Base-by-base conservation (phyloP, 2,113 vertebrate species). In the Pampusana beccarii region DNA sequence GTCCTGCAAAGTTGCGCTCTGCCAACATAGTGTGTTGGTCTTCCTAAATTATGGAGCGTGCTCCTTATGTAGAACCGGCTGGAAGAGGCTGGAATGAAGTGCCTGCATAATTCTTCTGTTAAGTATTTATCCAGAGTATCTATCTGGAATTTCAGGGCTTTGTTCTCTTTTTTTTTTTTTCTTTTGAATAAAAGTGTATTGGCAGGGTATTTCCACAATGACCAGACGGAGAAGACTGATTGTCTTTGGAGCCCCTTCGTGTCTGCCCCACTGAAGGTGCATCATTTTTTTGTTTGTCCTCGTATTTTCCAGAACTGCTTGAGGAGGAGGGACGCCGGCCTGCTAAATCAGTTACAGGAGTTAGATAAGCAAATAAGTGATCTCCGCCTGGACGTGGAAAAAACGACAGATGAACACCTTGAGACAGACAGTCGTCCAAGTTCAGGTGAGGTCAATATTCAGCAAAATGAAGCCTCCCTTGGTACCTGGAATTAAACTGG, bases 361-460 rank as follows among this genome's bases (percentile, higher is more conserved):
- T 96, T 99, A 57, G 99, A 99, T 98, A 98, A 98, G 85, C 99
- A 99, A 98, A 99, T 99, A 96, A 98, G 98, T 31, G 99, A 99
- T 89, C 98, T 99, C 84, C 98, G 98, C 61, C 86, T 99, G 96
- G 99, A 99, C 93, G 98, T 98, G 9, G 98, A 99, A 42, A 99
- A 98, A 97, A 97, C 95, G 1, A 96, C 98, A 56, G 98, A 98
- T 81, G 99, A 99, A 28, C 99, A 97, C 62, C 96, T 97, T 85
- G 99, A 99, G 95, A 98, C 98, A 4, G 99, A 99, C 98, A 99
- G 99, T 92, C 98, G 99, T 57, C 99, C 99, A 42, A 99, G 99
- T 97, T 99, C 99, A 98, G 99, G 99, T 99, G 71, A 97, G 91
- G 83, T 25, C 26, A 40, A 26, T 42, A n/a, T 33, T 79, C 67